A percentile compares a stretch with the other conserved stretches of the same genome.
Conservation (phyloP, 2,797 vertebrate genomes). For the Lithobates pipiens region DNA sequence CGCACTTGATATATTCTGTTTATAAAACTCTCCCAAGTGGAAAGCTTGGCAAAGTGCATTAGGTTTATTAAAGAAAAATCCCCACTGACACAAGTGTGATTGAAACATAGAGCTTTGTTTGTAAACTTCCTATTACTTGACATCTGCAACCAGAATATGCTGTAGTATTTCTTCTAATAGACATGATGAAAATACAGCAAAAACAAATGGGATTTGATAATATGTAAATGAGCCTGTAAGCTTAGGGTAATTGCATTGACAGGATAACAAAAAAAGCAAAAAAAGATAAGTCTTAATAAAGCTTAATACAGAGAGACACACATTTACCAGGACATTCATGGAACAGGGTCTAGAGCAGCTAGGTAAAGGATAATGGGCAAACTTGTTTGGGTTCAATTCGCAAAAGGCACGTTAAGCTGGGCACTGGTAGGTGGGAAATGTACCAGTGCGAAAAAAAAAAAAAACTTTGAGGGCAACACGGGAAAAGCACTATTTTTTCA, state of each 20-base stretch:
- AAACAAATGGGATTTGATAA: neutral
- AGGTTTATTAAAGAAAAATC: constrained; percentile 44
- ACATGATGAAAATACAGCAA: neutral
- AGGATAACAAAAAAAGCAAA: neutral
- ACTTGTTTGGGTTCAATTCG: too few species aligned
- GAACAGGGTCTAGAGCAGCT: too few species aligned
- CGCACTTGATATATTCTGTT: constrained; percentile 25
- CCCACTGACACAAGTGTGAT: constrained; percentile 22
- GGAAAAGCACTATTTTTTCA: too few species aligned
- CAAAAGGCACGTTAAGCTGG: too few species aligned
- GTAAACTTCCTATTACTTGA: constrained; percentile 16
- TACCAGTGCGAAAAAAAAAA: too few species aligned
- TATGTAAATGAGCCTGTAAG: neutral
- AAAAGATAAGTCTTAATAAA: neutral
- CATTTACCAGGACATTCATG: neutral
- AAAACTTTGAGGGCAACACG: too few species aligned
- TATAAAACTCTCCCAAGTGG: constrained; percentile 29
- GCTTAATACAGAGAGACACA: neutral
- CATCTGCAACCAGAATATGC: neutral
- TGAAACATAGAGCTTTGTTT: constrained; percentile 16
- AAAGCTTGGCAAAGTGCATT: constrained; percentile 30
- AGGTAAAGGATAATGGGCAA: too few species aligned
- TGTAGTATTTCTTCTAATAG: neutral
- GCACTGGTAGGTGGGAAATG: too few species aligned
- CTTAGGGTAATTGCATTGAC: neutral